phyloP scores from a whole-genome alignment of 2,113 vertebrate genomes.

The Paramisgurnus dabryanus region DNA sequence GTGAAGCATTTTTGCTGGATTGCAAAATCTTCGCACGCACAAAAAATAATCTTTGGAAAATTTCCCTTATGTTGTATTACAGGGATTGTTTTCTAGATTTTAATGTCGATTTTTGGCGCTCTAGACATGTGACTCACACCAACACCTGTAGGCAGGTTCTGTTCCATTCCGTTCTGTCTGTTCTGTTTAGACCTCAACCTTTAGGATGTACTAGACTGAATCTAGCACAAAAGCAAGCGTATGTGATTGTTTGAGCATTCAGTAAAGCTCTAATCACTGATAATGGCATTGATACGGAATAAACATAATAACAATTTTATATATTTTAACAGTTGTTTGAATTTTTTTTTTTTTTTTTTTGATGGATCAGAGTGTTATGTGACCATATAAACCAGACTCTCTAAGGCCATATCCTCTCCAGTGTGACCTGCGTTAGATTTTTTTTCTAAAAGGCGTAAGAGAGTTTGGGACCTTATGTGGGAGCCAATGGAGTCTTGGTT shows the following conservation, averaged over 20 bases:
- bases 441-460: neutral
- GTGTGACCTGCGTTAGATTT: neutral
- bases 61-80: neutral
- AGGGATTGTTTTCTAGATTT: neutral
- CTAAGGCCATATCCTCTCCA: constrained; percentile 11
- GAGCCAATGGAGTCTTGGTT: constrained; percentile 12
- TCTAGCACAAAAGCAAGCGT: constrained; percentile 25
- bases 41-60: neutral
- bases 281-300: neutral
- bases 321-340: constrained; percentile 17
- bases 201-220: neutral
- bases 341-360: neutral
- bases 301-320: constrained; percentile 18
- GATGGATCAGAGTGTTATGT: constrained; percentile 29
- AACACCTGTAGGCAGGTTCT: constrained; percentile 1
- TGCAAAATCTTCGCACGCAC: neutral
- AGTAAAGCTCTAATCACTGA: constrained; percentile 28
- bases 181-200: neutral
- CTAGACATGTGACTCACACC: neutral
- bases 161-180: neutral
- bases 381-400: neutral
- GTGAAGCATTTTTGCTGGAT: neutral
- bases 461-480: constrained; percentile 27
- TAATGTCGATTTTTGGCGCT: neutral
- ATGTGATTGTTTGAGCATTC: constrained; percentile 1